phyloP scores from a whole-genome alignment of 2,113 vertebrate species.

The Myotis yumanensis region DNA sequence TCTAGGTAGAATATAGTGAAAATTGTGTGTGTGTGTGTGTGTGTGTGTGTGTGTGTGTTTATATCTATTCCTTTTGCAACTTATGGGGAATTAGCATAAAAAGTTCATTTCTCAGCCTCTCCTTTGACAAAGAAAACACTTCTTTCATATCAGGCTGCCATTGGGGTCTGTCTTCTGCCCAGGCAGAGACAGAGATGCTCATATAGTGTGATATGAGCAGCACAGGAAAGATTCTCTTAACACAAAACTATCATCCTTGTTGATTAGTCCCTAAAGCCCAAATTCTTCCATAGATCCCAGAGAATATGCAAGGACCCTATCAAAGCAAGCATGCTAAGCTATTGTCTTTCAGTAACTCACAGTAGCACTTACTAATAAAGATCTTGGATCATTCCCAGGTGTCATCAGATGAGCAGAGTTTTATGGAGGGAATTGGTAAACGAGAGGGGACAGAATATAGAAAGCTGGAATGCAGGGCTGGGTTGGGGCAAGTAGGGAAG shows the following conservation, averaged over 20 bases:
- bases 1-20: background rate
- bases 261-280: background rate
- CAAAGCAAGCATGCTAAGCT: constrained; percentile 10
- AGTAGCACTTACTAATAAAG: constrained; percentile 14
- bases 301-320: background rate
- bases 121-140: background rate
- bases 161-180: background rate
- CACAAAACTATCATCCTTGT: background rate
- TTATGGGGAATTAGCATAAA: background rate
- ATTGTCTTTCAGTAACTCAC: constrained; percentile 27
- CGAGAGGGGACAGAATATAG: background rate
- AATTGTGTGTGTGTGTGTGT: background rate
- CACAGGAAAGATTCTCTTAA: background rate
- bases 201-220: background rate
- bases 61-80: background rate
- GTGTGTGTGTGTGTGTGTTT: background rate
- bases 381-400: background rate
- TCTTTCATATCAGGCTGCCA: background rate
- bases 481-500: too few species aligned
- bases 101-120: background rate
- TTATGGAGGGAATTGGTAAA: background rate
- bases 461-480: background rate
- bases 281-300: background rate
- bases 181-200: background rate
- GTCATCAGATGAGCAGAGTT: background rate